Conservation (phyloP, 2,113 vertebrate species). For the Emberiza fucata region DNA sequence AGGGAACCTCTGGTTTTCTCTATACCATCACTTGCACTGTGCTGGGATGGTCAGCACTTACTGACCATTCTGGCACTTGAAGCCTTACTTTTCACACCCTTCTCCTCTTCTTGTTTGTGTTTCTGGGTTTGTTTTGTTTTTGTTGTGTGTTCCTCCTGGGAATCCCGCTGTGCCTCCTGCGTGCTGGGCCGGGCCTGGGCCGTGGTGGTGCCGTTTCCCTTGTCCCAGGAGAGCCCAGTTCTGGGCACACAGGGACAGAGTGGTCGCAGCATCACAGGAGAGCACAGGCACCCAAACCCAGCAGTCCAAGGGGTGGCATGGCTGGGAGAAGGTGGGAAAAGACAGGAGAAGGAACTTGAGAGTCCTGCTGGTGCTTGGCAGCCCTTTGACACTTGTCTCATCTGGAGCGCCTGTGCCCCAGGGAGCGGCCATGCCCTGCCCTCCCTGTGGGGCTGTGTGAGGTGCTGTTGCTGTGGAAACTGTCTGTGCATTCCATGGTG, state of each 20-base stretch:
- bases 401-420: fast-evolving
- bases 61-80: not conserved
- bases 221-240: too few relatives aligned
- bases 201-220: fast-evolving
- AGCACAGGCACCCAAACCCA: too few relatives aligned
- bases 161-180: not conserved
- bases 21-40: not conserved
- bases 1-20: not conserved
- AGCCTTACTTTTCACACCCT: not conserved
- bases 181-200: fast-evolving
- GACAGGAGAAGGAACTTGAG: not conserved
- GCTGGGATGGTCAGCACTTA: not conserved
- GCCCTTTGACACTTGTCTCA: too few relatives aligned
- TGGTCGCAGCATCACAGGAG: not conserved
- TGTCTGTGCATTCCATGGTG: fast-evolving
- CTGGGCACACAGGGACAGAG: not conserved
- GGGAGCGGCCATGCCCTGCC: fast-evolving
- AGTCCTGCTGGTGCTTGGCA: fast-evolving
- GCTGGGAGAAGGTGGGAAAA: not conserved
- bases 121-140: not conserved
- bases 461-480: not conserved
- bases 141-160: not conserved
- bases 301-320: fast-evolving
- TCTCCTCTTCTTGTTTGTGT: not conserved
- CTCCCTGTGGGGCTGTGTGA: not conserved